Evolutionary conservation across 2,888 invertebrate genomes (phyloP), one percentile per base, ranked within the genome.

Genomic region (Rhorus exstirpatorius): DNA sequence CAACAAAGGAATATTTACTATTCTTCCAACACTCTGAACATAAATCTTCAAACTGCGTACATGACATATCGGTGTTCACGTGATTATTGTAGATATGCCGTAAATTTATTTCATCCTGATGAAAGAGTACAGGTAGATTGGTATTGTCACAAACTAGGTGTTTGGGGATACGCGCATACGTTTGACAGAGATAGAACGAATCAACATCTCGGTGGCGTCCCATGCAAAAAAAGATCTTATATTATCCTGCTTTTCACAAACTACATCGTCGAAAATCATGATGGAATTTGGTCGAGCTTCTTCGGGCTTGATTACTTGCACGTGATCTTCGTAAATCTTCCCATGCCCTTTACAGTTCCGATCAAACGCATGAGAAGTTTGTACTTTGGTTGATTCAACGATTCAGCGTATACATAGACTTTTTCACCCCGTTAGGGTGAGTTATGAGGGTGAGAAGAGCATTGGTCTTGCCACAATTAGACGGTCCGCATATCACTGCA

Each of bases 311-410:
- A 87, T 78, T n/a, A 88, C 80, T 7, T 84, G 81, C 12, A 84
- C 84, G 49, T 85, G 84, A n/a, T 77, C 61, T 21, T 35, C 49
- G 46, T 81, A 35, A 85, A 87, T 86, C 88, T 89, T 10, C 85
- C 83, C 1, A 90, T 74, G 19, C 84, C 86, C 21, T 83, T 80
- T n/a, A 88, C 55, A 12, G 65, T 35, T 7, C 83, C 60, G n/a
- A 90, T 53, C 6, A 89, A 58, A 7, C 88, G 70, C 55, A 83
- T 80, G 21, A 90, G 72, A 70, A 85, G 85, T 31, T 81, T 14
- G 84, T 89, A 90, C 81, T 89, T 89, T 51, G 86, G 86, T 80
- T 90, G 91, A 82, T 85, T 84, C 53, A 89, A 55, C 87, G 89
- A 92, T 92, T 87, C 90, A 0, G 65, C 65, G 55, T 75, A 75